Base-by-base conservation (phyloP, 2,888 invertebrate species). In the Zaprionus lineosus region DNA sequence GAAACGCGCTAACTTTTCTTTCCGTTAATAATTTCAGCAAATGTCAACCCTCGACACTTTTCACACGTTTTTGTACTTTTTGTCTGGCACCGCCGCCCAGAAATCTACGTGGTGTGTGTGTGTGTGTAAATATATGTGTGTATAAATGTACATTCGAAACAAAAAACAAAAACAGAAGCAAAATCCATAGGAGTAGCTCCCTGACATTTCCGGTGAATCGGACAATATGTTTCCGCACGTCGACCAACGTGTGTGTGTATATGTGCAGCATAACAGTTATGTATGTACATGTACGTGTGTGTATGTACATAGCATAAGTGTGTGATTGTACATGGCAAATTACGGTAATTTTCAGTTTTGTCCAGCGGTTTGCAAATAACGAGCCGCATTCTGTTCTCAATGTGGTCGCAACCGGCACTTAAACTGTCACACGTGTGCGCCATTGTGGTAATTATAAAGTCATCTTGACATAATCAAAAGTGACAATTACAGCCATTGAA, bases 391-490 rank as follows among this genome's bases (percentile, higher is more conserved):
- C 50, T 47, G 52, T 51, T 47, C 40, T 19, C 58, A 47, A 46
- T 59, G 73, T 36, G 74, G 60, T 65, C 55, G 59, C 71, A 84
- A 81, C 83, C 67, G 59, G 68, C 83, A 86, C 81, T 85, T 85
- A 84, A 86, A 75, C 67, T 82, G 84, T 79, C 86, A 84, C 84
- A 84, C 79, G 77, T 86, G 84, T 59, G 57, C 62, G 74, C 51
- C 48, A 65, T 44, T 72, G 73, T 61, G 64, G 81, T 81, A 86
- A 87, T 86, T 87, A 86, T 86, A 86, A 86, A 86, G 87, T 86
- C 86, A 86, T 85, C 86, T 86, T 84, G 87, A 77, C 84, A 76
- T 84, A 87, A 86, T 87, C 86, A 86, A 79, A 86, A 86, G 87
- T 86, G 87, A 86, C 87, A 86, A 87, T 87, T 82, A 85, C 87